A percentile compares a stretch with the other conserved stretches of the same genome.
phyloP scores from a whole-genome alignment of 2,888 invertebrate species.

The Plutella xylostella region DNA sequence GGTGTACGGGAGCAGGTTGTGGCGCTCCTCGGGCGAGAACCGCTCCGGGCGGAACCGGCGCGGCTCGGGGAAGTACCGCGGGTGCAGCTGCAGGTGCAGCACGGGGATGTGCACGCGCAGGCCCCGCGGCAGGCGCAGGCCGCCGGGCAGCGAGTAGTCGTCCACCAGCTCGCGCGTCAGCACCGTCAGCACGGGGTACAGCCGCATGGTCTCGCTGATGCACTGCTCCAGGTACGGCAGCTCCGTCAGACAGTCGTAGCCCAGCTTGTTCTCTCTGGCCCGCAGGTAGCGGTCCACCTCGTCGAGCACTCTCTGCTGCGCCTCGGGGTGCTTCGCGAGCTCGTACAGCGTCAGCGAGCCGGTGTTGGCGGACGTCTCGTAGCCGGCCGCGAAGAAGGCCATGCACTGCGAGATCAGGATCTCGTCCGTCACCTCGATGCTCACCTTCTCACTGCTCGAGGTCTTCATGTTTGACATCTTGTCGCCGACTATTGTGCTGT shows the following conservation, averaged over 20 bases:
- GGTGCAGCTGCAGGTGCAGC: conserved; percentile 16
- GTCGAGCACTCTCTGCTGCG: conserved; percentile 9
- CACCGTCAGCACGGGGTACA: conserved; percentile 14
- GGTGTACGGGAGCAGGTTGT: conserved; percentile 7
- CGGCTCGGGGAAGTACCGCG: conserved; percentile 17
- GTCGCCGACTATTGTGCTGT: conserved; percentile 17
- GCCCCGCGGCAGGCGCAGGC: conserved; percentile 12
- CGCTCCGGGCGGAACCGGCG: conserved; percentile 13
- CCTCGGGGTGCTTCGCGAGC: conserved; percentile 14
- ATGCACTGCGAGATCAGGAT: conserved; percentile 52
- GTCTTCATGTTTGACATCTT: conserved; percentile 11
- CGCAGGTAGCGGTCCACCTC: conserved; percentile 15
- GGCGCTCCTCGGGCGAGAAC: conserved; percentile 11
- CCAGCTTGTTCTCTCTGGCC: conserved; percentile 9
- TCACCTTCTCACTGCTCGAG: conserved; percentile 7
- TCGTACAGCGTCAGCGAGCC: conserved; percentile 14
- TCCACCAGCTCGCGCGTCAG: conserved; percentile 11
- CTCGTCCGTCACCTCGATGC: conserved; percentile 25
- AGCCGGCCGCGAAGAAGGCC: conserved; percentile 31
- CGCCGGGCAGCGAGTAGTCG: conserved; percentile 14
- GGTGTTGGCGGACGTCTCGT: conserved; percentile 15
- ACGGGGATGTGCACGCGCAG: conserved; percentile 16
- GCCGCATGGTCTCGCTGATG: conserved; percentile 14
- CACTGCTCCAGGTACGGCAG: conserved; percentile 14
- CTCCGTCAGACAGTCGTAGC: conserved; percentile 14